Percentiles rank a stretch among this genome's conserved stretches.
Conservation (phyloP, 2,888 invertebrate species). For the Zygothrica quintamaculata region DNA sequence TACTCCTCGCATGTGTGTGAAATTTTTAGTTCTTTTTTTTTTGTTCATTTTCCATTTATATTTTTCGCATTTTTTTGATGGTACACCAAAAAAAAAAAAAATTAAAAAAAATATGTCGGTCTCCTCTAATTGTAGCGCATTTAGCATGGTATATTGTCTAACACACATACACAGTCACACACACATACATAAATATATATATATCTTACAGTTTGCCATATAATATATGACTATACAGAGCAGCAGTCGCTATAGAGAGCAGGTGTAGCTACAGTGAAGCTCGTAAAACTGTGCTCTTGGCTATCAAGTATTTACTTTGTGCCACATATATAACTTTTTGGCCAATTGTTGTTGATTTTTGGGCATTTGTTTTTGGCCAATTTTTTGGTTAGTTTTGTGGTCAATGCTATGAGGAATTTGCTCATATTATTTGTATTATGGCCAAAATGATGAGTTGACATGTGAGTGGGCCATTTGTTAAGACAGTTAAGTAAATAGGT, state of each 20-base stretch:
- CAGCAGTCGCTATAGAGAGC: conserved; percentile 43
- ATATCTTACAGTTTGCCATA: conserved; percentile 13
- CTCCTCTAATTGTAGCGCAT: conserved; percentile 71
- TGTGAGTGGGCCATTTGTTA: conserved; percentile 67
- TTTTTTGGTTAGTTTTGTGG: conserved; percentile 70
- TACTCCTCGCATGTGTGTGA: conserved; percentile 63
- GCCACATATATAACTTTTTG: conserved; percentile 6
- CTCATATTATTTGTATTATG: conserved; percentile 49
- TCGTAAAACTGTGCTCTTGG: no score
- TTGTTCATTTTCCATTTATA: conserved; percentile 2
- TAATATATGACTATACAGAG: conserved; percentile 44
- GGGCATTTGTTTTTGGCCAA: no score
- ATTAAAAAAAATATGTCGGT: conserved; percentile 33
- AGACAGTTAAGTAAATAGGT: conserved; percentile 39
- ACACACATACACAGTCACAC: neutral
- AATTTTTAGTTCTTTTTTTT: conserved; percentile 50
- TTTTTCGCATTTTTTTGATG: conserved; percentile 60
- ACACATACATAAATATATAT: neutral
- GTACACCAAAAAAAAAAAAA: no score
- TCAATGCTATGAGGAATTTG: conserved; percentile 69
- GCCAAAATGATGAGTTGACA: conserved; percentile 63
- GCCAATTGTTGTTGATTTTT: conserved; percentile 32
- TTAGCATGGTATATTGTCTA: conserved; percentile 73
- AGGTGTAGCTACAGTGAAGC: conserved; percentile 43
- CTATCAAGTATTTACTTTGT: conserved; percentile 18